Conservation (phyloP, 2,888 invertebrate species). For the Leptinotarsa tumamoca region DNA sequence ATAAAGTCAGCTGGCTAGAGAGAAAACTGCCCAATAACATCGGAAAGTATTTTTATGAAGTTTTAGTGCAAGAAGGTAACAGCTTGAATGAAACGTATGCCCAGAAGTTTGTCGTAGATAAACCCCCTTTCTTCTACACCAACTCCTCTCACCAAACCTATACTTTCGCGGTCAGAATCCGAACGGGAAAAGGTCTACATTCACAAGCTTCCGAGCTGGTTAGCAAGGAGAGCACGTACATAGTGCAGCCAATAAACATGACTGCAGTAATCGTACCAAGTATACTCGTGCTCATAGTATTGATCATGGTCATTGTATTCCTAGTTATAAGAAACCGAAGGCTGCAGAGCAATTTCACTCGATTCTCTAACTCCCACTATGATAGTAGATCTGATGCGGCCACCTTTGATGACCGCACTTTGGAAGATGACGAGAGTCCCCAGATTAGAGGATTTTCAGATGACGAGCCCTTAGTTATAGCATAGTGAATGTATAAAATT, state of each 20-base stretch:
- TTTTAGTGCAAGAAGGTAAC: conserved; percentile 73
- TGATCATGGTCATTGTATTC: conserved; percentile 73
- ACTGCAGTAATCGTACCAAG: conserved; percentile 68
- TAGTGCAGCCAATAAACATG: conserved; percentile 45
- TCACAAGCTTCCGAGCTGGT: conserved; percentile 74
- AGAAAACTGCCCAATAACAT: conserved; percentile 60
- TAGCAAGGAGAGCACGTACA: conserved; percentile 56
- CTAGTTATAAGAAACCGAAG: conserved; percentile 76
- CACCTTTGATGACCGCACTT: conserved; percentile 81
- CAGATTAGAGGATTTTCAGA: conserved; percentile 90
- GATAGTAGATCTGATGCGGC: conserved; percentile 89
- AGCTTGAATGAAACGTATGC: conserved; percentile 68
- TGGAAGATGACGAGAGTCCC: conserved; percentile 87
- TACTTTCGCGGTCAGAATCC: conserved; percentile 74
- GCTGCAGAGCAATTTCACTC: conserved; percentile 81
- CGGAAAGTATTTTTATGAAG: conserved; percentile 71
- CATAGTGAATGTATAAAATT: conserved; percentile 68
- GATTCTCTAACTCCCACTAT: conserved; percentile 87
- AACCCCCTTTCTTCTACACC: conserved; percentile 71
- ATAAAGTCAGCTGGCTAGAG: conserved; percentile 77
- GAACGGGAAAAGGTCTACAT: conserved; percentile 72
- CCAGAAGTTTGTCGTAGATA: conserved; percentile 67
- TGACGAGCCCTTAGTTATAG: conserved; percentile 93
- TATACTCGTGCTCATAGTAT: conserved; percentile 61
- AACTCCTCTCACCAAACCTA: conserved; percentile 70